These are phyloP conservation scores for Acronicta psi DNA, from an alignment of 2,888 invertebrate species.

Conservation along the genomic window DNA sequence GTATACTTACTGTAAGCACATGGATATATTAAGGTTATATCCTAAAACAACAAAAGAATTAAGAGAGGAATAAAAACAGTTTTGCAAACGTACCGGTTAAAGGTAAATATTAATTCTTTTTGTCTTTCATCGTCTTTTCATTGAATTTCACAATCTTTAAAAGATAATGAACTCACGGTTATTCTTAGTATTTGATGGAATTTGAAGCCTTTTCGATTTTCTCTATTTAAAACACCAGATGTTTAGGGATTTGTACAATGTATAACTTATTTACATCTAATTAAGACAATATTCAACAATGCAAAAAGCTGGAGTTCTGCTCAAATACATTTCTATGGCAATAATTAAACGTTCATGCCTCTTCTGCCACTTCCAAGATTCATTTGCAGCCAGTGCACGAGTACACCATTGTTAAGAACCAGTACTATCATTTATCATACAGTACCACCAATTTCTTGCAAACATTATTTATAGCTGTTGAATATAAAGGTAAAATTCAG, in stretches of 20 bases:
- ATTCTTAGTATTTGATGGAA: no score
- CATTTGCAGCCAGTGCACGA: slow-evolving; percentile 16
- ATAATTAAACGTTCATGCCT: slow-evolving; percentile 23
- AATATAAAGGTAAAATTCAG: neutral
- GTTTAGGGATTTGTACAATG: no score
- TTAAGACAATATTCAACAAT: neutral
- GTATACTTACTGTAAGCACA: neutral
- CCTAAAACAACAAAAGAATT: neutral
- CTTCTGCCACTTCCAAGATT: slow-evolving; percentile 15
- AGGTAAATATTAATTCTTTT: neutral
- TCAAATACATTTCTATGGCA: slow-evolving; percentile 16
- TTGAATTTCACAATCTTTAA: neutral
- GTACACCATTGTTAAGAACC: slow-evolving; percentile 8
- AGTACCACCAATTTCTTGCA: neutral
- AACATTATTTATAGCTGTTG: neutral
- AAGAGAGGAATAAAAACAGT: neutral
- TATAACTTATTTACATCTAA: no score
- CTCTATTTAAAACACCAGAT: no score
- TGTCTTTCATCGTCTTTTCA: neutral
- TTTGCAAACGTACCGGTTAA: neutral
- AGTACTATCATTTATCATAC: slow-evolving; percentile 1
- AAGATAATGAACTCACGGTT: neutral
- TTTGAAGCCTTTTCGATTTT: no score
- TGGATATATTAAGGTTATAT: neutral
- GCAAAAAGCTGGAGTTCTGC: neutral